phyloP scores from a whole-genome alignment of 2,888 invertebrate genomes.

The Ligdia adustata region DNA sequence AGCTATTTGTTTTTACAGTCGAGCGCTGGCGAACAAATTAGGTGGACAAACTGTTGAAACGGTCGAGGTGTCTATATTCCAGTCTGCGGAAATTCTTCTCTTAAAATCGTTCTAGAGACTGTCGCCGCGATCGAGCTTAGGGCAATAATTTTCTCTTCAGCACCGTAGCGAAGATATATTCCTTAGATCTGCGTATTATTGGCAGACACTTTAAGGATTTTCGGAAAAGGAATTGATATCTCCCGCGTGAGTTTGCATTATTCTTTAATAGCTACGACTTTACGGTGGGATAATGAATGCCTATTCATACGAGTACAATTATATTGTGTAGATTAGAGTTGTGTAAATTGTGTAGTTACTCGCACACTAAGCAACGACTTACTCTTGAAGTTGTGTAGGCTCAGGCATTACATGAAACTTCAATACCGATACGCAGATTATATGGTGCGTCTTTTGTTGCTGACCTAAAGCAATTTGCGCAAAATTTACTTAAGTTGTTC shows the following conservation, averaged over 20 bases:
- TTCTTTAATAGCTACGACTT: neutral
- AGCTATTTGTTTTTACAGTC: slow-evolving; percentile 82
- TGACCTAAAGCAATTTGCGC: slow-evolving; percentile 40
- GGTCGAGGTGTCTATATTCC: slow-evolving; percentile 80
- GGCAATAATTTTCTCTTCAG: slow-evolving; percentile 74
- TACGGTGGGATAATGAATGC: neutral
- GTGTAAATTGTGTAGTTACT: slow-evolving; percentile 1
- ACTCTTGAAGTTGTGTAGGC: slow-evolving; percentile 8
- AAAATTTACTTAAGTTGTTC: slow-evolving; percentile 46
- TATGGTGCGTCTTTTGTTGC: slow-evolving; percentile 33
- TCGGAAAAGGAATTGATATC: slow-evolving; percentile 52
- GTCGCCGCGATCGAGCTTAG: slow-evolving; percentile 67
- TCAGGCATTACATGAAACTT: slow-evolving; percentile 21
- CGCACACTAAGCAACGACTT: slow-evolving; percentile 1
- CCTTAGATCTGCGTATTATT: slow-evolving; percentile 66
- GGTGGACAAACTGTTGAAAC: slow-evolving; percentile 83
- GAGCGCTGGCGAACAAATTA: slow-evolving; percentile 82
- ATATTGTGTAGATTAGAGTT: neutral
- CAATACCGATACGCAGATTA: slow-evolving; percentile 15
- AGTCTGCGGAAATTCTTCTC: slow-evolving; percentile 72
- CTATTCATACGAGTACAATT: neutral
- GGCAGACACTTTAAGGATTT: slow-evolving; percentile 60
- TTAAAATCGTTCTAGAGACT: slow-evolving; percentile 68
- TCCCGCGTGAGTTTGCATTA: slow-evolving; percentile 38
- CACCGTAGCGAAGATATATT: slow-evolving; percentile 61